Evolutionary conservation across 2,113 vertebrate genomes (phyloP).

Genomic region (Aptenodytes forsteri): DNA sequence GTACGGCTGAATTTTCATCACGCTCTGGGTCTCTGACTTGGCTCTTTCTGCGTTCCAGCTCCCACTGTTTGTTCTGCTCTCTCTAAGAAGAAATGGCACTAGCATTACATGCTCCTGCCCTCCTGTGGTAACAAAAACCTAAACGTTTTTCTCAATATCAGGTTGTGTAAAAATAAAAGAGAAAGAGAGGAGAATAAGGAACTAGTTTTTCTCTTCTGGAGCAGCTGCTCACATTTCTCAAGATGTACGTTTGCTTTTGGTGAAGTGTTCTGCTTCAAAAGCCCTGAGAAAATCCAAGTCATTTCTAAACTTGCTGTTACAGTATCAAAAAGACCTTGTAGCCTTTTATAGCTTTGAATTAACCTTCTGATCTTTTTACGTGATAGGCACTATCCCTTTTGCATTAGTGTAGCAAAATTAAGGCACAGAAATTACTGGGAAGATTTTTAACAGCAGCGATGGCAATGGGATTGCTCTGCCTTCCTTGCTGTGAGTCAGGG

Average conservation of each 20-base stretch:
- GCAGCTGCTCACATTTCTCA: background rate
- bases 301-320: background rate
- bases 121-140: slow-evolving; percentile 23
- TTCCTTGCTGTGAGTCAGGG: background rate
- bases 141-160: background rate
- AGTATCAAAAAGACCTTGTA: background rate
- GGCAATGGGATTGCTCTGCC: background rate
- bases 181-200: background rate
- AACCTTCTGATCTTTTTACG: background rate
- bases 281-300: background rate
- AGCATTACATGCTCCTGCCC: slow-evolving; percentile 44
- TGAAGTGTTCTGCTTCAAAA: background rate
- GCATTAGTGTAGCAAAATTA: background rate
- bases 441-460: background rate
- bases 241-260: background rate
- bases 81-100: background rate
- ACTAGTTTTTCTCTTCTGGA: background rate
- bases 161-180: slow-evolving; percentile 17
- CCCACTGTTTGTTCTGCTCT: slow-evolving; percentile 27
- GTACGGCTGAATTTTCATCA: slow-evolving; percentile 19
- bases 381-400: background rate
- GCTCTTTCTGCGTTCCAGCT: slow-evolving; percentile 24
- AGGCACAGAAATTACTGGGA: background rate
- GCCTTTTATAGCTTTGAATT: background rate
- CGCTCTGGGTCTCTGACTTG: slow-evolving; percentile 11